Conservation (phyloP, 2,113 vertebrate species). For the Zapus hudsonius region DNA sequence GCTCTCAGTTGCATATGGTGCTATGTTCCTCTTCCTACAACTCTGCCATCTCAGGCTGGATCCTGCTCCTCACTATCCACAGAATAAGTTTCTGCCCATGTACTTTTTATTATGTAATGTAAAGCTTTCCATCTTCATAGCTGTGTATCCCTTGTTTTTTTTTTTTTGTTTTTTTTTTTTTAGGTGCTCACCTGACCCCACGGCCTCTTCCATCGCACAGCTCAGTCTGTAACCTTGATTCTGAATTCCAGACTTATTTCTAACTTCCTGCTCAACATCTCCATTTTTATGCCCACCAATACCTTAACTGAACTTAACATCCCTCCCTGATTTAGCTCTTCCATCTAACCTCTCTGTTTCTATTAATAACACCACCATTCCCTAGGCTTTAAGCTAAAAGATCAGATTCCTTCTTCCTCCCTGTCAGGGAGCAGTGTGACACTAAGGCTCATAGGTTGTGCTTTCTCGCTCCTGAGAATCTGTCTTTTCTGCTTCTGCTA, state of each 20-base stretch:
- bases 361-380: conserved; percentile 8
- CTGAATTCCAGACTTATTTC: conserved; percentile 18
- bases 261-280: conserved; percentile 28
- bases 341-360: conserved; percentile 40
- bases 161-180: conserved; percentile 1
- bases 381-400: conserved; percentile 24
- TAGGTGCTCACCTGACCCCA: background rate
- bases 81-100: background rate
- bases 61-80: background rate
- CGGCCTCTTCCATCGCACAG: background rate
- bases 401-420: background rate
- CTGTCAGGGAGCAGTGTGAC: background rate
- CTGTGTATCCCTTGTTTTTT: background rate
- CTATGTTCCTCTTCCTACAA: background rate
- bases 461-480: background rate
- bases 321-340: conserved; percentile 43
- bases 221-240: background rate
- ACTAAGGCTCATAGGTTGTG: background rate
- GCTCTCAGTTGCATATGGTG: background rate
- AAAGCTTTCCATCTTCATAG: background rate
- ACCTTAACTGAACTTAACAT: conserved; percentile 27
- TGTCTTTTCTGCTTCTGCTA: background rate
- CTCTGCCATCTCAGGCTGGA: background rate
- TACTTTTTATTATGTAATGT: background rate
- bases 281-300: conserved; percentile 12